Conservation (phyloP, 2,888 invertebrate species). For the Drosophila borborema region DNA sequence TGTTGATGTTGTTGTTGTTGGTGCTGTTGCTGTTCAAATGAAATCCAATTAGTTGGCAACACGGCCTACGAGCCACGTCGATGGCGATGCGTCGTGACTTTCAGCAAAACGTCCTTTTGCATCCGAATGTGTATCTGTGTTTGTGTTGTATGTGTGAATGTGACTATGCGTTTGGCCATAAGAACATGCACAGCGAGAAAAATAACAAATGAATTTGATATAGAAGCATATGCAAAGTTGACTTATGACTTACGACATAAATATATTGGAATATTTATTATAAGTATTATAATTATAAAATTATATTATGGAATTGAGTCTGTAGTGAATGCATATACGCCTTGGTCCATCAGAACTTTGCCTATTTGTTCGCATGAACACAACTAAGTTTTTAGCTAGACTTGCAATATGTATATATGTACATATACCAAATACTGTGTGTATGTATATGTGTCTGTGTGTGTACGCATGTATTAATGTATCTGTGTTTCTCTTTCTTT, state of each 20-base stretch:
- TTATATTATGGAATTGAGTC: not conserved
- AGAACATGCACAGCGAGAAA: conserved; percentile 25
- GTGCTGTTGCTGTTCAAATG: conserved; percentile 68
- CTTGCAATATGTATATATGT: not conserved
- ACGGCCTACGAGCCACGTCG: conserved; percentile 67
- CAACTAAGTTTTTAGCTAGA: too few species aligned
- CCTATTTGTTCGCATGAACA: too few species aligned
- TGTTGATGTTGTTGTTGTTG: conserved; percentile 51
- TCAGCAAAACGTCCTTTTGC: conserved; percentile 57
- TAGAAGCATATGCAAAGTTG: not conserved
- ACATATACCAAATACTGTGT: not conserved
- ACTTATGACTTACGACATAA: not conserved
- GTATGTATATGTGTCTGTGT: too few species aligned
- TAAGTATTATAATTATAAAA: too few species aligned
- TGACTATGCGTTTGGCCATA: conserved; percentile 21
- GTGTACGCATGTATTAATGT: not conserved
- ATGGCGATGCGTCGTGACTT: conserved; percentile 64
- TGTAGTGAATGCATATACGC: too few species aligned
- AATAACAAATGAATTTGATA: not conserved
- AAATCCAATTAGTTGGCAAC: conserved; percentile 79
- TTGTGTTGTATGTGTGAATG: conserved; percentile 13
- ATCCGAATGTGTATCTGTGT: conserved; percentile 6
- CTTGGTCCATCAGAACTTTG: too few species aligned
- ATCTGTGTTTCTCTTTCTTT: not conserved
- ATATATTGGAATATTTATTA: not conserved